Base-by-base conservation (phyloP, 2,113 vertebrate species). In the Cisticola juncidis region DNA sequence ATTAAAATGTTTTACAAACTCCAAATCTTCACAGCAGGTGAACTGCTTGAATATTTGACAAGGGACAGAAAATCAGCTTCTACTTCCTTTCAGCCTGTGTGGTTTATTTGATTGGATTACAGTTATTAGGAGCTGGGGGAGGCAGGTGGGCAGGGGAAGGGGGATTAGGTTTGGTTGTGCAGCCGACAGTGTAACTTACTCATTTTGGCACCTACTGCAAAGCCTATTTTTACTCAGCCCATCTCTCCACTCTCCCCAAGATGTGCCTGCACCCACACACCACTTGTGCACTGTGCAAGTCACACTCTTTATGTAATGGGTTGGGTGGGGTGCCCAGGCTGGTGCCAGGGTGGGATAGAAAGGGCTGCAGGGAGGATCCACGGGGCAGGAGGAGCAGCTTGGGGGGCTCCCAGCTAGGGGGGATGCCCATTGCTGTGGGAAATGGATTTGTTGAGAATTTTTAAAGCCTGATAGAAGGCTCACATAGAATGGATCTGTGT, bases 241-340 rank as follows among this genome's bases (percentile, higher is more conserved):
- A 69, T 91, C 6, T 24, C 69, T 92, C 28, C 2, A 1, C 86
- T 93, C 81, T 91, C 78, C 88, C 83, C 68, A 14, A 93, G 86
- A 80, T 91, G 73, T 90, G 78, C 87, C 60, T 91, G 88, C 95
- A 94, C 96, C 96, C 91, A 96, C 96, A 74, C 62, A 91, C 76
- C 91, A 92, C 91, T 86, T 88, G 92, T 85, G 84, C 87, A 58
- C 54, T 7, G 66, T 45, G 44, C 65, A 58, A 96, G 83, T 86
- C 91, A 68, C 82, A 92, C 45, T 73, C 51, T 65, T 92, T 78
- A 90, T 74, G 81, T 7, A 96, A 96, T 62, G 81, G 70, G 16
- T 79, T 33, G 20, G 38, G 33, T 38, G 3, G 5, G 73, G 76
- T 24, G 54, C 58, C 24, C 1, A 40, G 84, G 68, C 26, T 85